These are phyloP conservation scores for Apostichopus californicus DNA, from an alignment of 35 echinoderm and acorn worm genomes.

Conservation along the genomic window DNA sequence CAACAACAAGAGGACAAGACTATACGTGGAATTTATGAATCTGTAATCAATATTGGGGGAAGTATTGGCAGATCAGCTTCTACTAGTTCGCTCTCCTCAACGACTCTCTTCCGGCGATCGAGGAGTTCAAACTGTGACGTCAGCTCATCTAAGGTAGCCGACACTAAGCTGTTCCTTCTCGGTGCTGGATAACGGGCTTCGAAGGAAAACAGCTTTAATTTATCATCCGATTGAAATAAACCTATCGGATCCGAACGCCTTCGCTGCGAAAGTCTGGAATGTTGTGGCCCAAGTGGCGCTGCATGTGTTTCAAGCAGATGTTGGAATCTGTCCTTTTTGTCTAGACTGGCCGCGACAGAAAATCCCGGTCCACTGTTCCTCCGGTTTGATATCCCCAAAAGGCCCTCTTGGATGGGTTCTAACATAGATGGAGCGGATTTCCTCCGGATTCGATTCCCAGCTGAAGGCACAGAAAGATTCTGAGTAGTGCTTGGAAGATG, in stretches of 20 bases:
- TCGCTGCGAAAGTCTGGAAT: background rate
- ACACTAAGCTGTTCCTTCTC: constrained; percentile 42
- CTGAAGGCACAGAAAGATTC: constrained; percentile 31
- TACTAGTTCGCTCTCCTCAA: constrained; percentile 22
- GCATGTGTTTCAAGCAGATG: background rate
- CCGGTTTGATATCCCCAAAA: constrained; percentile 18
- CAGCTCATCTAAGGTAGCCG: constrained; percentile 40
- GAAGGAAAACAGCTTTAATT: constrained; percentile 31
- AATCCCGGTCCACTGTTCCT: constrained; percentile 13
- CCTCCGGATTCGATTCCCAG: constrained; percentile 32
- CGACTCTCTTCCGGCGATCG: constrained; percentile 32
- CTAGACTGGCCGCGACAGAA: background rate
- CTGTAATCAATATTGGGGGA: constrained; percentile 47
- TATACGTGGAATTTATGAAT: background rate
- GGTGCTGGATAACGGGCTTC: constrained; percentile 48
- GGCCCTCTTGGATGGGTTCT: constrained; percentile 52
- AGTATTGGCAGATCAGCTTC: background rate
- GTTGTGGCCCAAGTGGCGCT: background rate
- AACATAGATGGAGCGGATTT: constrained; percentile 48
- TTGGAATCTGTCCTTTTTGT: constrained; percentile 12
- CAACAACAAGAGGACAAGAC: too few species aligned
- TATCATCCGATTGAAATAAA: background rate
- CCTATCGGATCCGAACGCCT: constrained; percentile 48
- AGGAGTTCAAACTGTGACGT: constrained; percentile 47
- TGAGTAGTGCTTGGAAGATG: background rate